Percentiles rank a stretch among this genome's conserved stretches.
Evolutionary conservation across 2,113 vertebrate genomes (phyloP).

Genomic region (Oncorhynchus clarkii): DNA sequence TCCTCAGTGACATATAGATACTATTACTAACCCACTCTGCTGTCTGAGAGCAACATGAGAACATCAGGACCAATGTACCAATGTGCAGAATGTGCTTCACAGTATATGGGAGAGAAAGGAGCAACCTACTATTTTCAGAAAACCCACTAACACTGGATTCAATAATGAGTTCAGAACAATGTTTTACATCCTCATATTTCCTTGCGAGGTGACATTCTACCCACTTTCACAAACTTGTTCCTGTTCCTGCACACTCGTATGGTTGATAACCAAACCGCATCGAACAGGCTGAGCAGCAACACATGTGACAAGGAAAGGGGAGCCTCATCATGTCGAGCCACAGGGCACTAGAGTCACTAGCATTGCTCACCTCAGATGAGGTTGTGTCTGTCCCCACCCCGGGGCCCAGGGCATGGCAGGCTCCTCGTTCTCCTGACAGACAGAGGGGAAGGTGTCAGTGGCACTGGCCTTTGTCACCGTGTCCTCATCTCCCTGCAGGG

Average conservation of each 20-base stretch:
- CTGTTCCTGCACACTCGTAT: constrained; percentile 48
- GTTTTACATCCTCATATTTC: neutral
- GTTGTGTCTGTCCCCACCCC: too few species aligned
- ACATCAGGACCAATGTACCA: neutral
- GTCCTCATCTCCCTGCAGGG: constrained; percentile 19
- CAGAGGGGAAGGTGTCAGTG: constrained; percentile 28
- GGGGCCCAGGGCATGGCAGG: too few species aligned
- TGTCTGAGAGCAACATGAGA: constrained; percentile 3
- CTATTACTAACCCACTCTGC: constrained; percentile 16
- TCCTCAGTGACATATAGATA: constrained; percentile 4
- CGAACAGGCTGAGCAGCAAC: neutral
- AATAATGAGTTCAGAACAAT: neutral
- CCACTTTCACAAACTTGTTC: constrained; percentile 42
- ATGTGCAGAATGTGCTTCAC: neutral
- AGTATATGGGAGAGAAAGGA: neutral
- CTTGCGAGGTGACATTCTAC: constrained; percentile 41
- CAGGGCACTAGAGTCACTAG: neutral
- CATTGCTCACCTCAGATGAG: too few species aligned
- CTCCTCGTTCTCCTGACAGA: constrained; percentile 15
- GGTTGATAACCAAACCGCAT: constrained; percentile 44
- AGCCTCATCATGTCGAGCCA: constrained; percentile 44
- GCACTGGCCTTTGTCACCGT: constrained; percentile 27
- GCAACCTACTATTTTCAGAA: neutral
- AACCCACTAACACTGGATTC: neutral
- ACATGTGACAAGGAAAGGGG: constrained; percentile 30